A percentile compares a stretch with the other conserved stretches of the same genome.
phyloP scores from a whole-genome alignment of 2,113 vertebrate genomes.

The Excalfactoria chinensis region DNA sequence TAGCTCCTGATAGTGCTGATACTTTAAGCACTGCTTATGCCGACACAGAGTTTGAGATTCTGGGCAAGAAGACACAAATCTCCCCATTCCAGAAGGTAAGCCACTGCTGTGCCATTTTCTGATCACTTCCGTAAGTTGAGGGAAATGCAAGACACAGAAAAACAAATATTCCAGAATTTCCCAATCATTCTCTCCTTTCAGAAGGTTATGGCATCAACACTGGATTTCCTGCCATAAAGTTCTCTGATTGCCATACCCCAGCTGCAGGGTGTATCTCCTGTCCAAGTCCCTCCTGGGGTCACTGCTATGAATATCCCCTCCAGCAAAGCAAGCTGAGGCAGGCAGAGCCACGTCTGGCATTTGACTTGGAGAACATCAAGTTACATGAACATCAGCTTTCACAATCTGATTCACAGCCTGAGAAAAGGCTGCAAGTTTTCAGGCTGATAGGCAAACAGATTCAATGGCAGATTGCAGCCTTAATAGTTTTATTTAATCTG shows the following conservation, averaged over 20 bases:
- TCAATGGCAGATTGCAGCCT: not conserved
- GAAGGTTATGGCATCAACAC: not conserved
- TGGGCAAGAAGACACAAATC: not conserved
- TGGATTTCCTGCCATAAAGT: not conserved
- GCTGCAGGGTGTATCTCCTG: not conserved
- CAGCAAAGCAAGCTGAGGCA: slow-evolving; percentile 28
- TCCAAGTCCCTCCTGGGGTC: not conserved
- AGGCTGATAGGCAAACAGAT: not conserved
- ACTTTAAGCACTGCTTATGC: not conserved
- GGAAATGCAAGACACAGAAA: not conserved
- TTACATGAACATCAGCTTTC: slow-evolving; percentile 1
- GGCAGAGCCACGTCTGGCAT: not conserved
- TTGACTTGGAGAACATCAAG: not conserved
- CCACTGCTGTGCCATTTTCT: not conserved
- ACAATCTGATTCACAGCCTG: not conserved
- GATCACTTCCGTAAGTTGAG: not conserved
- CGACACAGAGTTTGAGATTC: not conserved
- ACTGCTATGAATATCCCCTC: not conserved
- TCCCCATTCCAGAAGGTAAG: not conserved
- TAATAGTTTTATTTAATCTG: not conserved
- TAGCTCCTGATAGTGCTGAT: not conserved
- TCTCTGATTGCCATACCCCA: not conserved
- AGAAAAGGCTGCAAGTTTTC: not conserved
- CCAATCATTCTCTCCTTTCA: not conserved
- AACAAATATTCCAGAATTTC: not conserved